Base-by-base conservation (phyloP, 2,797 vertebrate genomes). In the Geotrypetes seraphini region DNA sequence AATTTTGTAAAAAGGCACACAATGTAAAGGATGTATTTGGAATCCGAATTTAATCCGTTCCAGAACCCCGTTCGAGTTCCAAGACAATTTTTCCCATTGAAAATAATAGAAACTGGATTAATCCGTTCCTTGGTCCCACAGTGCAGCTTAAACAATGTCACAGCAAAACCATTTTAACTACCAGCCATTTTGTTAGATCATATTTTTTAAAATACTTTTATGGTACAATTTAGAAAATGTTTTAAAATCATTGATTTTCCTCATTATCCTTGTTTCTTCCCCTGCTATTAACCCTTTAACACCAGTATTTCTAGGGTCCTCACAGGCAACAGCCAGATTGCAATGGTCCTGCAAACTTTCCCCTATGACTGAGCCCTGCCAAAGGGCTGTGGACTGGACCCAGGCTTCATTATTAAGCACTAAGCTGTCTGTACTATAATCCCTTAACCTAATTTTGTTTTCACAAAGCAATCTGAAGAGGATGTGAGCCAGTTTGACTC, bases 401-500 rank as follows among this genome's bases (percentile, higher is more conserved):
- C 50, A 58, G 36, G 31, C 58, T 52, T 44, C 53, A 45, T 41
- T 55, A 38, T 31, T 54, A 44, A 43, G 31, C 64, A 32, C 50
- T 41, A 22, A 58, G 33, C 28, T 33, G 60, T 48, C 22, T 61
- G 29, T 67, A 50, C 53, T 53, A 44, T 44, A 63, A 55, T 55
- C 38, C 55, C 30, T 58, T 73, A n/a, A 3, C 8, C 39, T 16
- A 2, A 41, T 65, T 62, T 70, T 72, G 50, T 69, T 67, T 67
- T 63, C 57, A 53, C 59, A 69, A 79, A 98, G 96, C 93, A 99
- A 96, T 99, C 96, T 11, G 96, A 96, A 53, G 96, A 99, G 64
- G 96, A 99, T 52, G 96, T 98, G 72, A 99, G 96, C 84, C 96
- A 99, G 73, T 99, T 99, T 65, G 96, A 99, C 81, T 97, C 95